Evolutionary conservation across 2,113 vertebrate genomes (phyloP).

Genomic region (Tychaedon coryphoeus): DNA sequence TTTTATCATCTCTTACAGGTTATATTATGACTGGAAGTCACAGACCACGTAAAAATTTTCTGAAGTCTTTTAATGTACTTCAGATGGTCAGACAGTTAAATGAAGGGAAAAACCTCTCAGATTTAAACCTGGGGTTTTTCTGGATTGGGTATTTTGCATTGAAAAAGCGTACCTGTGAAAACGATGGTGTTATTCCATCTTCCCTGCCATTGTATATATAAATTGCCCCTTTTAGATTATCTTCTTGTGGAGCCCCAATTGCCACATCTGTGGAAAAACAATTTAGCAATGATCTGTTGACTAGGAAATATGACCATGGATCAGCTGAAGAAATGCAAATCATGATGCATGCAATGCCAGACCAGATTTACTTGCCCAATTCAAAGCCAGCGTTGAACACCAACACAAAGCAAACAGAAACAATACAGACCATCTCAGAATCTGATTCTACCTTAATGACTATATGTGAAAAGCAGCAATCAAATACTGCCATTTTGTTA

Average conservation of each 20-base stretch:
- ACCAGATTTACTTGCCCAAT: background rate
- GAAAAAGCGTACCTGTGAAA: constrained; percentile 77
- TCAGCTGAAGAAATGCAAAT: background rate
- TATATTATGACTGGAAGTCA: background rate
- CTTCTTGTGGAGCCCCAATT: constrained; percentile 86
- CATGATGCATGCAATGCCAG: background rate
- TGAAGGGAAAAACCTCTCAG: background rate
- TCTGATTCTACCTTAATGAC: background rate
- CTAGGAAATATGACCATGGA: background rate
- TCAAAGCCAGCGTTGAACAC: background rate
- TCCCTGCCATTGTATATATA: constrained; percentile 88
- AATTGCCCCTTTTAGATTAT: constrained; percentile 77
- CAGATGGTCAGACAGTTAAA: background rate
- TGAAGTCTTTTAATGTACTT: background rate
- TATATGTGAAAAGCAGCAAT: background rate
- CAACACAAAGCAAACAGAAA: background rate
- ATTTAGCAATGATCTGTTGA: background rate
- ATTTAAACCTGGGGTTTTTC: background rate
- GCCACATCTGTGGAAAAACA: constrained; percentile 78
- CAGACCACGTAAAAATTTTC: background rate
- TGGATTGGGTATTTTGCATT: background rate
- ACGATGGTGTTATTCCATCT: constrained; percentile 75
- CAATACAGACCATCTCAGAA: background rate
- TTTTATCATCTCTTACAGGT: background rate
- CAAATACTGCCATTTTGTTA: background rate